These are phyloP conservation scores for Leptopilina boulardi DNA, from an alignment of 1,140 invertebrate species.

Conservation along the genomic window DNA sequence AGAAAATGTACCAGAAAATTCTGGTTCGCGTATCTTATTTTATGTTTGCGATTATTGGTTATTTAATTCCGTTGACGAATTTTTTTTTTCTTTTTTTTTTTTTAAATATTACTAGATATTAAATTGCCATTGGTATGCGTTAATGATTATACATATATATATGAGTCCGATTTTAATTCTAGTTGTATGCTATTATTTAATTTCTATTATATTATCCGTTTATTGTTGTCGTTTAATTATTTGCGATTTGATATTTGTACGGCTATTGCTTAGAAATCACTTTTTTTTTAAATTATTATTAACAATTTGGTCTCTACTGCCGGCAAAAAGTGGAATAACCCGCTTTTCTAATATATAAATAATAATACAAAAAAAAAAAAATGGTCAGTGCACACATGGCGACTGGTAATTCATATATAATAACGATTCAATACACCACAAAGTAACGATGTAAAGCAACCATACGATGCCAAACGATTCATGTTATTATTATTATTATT, in stretches of 20 bases:
- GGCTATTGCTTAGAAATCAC: slow-evolving; percentile 37
- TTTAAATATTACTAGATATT: not conserved
- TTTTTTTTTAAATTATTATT: slow-evolving; percentile 44
- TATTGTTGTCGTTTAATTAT: slow-evolving; percentile 52
- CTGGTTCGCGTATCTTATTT: not conserved
- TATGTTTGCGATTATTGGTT: slow-evolving; percentile 15
- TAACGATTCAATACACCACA: slow-evolving; percentile 47
- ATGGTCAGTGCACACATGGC: slow-evolving; percentile 51
- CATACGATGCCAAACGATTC: slow-evolving; percentile 73
- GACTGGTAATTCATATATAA: slow-evolving; percentile 48
- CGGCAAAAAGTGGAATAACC: slow-evolving; percentile 31
- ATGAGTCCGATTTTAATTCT: slow-evolving; percentile 42
- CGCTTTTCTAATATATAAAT: slow-evolving; percentile 30
- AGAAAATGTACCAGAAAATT: not conserved
- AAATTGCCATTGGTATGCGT: slow-evolving; percentile 36
- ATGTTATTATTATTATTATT: slow-evolving; percentile 64
- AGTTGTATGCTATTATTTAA: slow-evolving; percentile 51
- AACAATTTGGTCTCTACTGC: slow-evolving; percentile 25
- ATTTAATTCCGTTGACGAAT: slow-evolving; percentile 16
- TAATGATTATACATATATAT: slow-evolving; percentile 34
- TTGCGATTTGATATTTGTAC: slow-evolving; percentile 41
- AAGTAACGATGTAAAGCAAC: slow-evolving; percentile 67
- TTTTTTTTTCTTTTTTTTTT: not conserved
- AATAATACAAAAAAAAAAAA: slow-evolving; percentile 24
- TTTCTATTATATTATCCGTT: slow-evolving; percentile 50